phyloP scores from a whole-genome alignment of 2,113 vertebrate genomes.

The Origma solitaria region DNA sequence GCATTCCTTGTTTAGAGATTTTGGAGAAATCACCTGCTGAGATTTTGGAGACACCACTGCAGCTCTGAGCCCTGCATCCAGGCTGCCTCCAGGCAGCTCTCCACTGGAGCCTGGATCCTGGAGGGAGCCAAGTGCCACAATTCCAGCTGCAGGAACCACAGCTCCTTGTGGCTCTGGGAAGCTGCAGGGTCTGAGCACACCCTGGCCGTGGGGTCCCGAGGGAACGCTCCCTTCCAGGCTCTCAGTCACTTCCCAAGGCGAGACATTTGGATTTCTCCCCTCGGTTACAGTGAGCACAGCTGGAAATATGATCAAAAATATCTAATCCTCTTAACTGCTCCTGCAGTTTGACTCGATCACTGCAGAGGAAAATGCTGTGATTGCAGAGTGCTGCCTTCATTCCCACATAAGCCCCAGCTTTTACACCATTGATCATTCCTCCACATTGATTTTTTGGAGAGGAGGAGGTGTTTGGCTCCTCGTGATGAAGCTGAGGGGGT shows the following conservation, averaged over 20 bases:
- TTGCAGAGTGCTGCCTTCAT: background rate
- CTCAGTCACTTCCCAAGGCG: background rate
- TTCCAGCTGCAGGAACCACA: background rate
- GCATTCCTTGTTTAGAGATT: rapidly evolving
- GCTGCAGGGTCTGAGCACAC: background rate
- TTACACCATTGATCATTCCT: background rate
- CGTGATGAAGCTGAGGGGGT: background rate
- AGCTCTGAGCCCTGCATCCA: background rate
- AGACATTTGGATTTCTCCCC: conserved; percentile 5
- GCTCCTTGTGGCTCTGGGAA: background rate
- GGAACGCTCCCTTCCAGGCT: background rate
- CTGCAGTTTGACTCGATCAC: background rate
- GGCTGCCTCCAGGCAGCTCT: background rate
- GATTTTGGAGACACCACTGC: background rate
- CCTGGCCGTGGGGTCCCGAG: background rate
- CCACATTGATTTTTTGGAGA: background rate
- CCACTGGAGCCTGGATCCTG: background rate
- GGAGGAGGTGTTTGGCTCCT: background rate
- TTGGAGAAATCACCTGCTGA: too few species aligned
- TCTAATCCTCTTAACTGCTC: conserved; percentile 52
- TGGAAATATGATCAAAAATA: conserved; percentile 36
- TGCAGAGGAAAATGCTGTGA: background rate
- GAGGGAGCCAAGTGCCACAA: background rate
- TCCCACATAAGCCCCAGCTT: background rate
- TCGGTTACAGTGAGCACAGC: background rate